Evolutionary conservation across 2,888 invertebrate species (phyloP), one percentile per base, ranked within the genome.

Genomic region (Pyrochroa serraticornis): DNA sequence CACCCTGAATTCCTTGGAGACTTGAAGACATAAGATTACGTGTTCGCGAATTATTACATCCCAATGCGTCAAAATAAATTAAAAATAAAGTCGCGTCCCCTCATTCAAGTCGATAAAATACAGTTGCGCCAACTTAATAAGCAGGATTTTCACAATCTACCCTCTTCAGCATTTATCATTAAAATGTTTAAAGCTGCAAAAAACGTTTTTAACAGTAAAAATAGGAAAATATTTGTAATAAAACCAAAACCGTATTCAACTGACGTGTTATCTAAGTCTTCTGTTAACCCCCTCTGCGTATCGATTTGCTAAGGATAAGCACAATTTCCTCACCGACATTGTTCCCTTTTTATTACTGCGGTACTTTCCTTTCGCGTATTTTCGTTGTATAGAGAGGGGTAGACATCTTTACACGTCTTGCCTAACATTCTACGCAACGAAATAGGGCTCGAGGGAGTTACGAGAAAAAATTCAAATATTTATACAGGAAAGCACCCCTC

Each of bases 381-480:
- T 46, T 44, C 41, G 39, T 42, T 32, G 32, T 39, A 34, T 51
- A 38, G 41, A 12, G 42, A 48, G 50, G 44, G 45, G 58, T 38
- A 50, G 50, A 42, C 52, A 50, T 42, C 46, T 52, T 56, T 47
- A 43, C 59, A 62, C 57, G 54, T 62, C 53, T 51, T 43, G 35
- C 51, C 57, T 41, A 38, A 39, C 48, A 3, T 46, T 57, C 47
- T 32, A 46, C 55, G 31, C 37, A 43, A 14, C 39, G 53, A 54
- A 55, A 65, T 52, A 39, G 60, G 55, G 39, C 63, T 33, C 59
- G 9, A 22, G 63, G 56, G 65, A 50, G 56, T 61, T 44, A 46
- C 49, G 53, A 43, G 37, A 39, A 64, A 58, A 60, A 60, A 65
- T 62, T 65, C 63, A 66, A 66, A 64, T 66, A 63, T 64, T 64